These are phyloP conservation scores for Priocnemis perturbator DNA, from an alignment of 2,888 invertebrate genomes.

Conservation along the genomic window DNA sequence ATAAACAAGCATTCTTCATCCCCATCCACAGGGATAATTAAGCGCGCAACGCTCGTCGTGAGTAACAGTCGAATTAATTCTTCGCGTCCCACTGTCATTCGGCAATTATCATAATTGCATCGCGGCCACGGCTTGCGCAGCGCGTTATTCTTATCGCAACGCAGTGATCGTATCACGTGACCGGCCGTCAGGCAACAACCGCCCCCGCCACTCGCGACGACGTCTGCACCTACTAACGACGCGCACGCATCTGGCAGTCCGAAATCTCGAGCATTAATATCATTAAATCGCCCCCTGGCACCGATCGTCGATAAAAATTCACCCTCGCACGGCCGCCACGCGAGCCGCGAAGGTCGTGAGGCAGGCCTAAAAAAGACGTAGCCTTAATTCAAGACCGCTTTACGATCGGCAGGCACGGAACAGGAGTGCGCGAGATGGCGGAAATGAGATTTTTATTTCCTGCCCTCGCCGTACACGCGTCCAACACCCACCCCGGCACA, in stretches of 20 bases:
- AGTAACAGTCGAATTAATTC: too few species aligned
- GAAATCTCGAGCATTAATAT: neutral
- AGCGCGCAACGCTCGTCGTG: too few species aligned
- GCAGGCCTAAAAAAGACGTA: constrained; percentile 29
- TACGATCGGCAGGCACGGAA: constrained; percentile 48
- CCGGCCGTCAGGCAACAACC: too few species aligned
- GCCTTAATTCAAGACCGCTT: constrained; percentile 52
- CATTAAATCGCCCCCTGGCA: neutral
- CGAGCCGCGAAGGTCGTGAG: too few species aligned
- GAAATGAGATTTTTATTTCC: constrained; percentile 66
- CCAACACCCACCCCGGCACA: neutral
- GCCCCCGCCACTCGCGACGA: too few species aligned
- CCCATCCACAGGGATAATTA: too few species aligned
- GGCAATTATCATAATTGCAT: too few species aligned
- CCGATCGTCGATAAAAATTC: neutral
- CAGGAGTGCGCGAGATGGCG: constrained; percentile 34
- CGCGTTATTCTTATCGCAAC: too few species aligned
- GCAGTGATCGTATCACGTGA: too few species aligned
- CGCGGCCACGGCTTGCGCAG: too few species aligned
- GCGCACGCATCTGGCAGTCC: neutral
- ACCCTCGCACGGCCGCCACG: neutral
- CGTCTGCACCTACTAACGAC: neutral
- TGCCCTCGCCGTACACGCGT: neutral
- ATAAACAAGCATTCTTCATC: too few species aligned
- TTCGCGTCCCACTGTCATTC: too few species aligned